Evolutionary conservation across 2,888 invertebrate species (phyloP).

Genomic region (Lasioglossum calceatum): DNA sequence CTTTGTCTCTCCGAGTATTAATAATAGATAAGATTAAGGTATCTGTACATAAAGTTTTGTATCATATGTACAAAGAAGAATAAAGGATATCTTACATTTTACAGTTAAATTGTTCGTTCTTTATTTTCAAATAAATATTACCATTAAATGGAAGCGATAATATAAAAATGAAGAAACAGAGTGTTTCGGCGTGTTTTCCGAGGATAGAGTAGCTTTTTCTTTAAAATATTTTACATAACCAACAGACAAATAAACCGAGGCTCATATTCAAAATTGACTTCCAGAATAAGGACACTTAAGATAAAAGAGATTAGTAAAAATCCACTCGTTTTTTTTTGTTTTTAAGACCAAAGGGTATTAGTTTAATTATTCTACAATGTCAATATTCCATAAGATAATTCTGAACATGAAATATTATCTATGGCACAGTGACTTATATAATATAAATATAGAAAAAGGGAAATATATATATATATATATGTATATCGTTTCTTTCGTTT

Average conservation of each 20-base stretch:
- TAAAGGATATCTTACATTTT: slow-evolving; percentile 24
- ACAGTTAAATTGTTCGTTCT: slow-evolving; percentile 9
- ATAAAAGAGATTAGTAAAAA: slow-evolving; percentile 3
- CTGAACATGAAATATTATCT: slow-evolving; percentile 44
- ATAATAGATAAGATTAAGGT: slow-evolving; percentile 21
- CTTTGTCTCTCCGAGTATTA: slow-evolving; percentile 12
- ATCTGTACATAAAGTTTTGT: slow-evolving; percentile 25
- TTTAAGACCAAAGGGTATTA: slow-evolving; percentile 21
- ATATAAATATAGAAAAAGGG: slow-evolving; percentile 57
- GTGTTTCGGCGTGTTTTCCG: not conserved
- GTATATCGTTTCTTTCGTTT: slow-evolving; percentile 30
- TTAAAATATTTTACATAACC: slow-evolving; percentile 3
- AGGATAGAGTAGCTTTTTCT: not conserved
- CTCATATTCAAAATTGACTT: slow-evolving; percentile 18
- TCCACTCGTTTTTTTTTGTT: not conserved
- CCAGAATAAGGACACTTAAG: slow-evolving; percentile 10
- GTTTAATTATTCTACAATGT: slow-evolving; percentile 44
- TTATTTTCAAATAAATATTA: slow-evolving; percentile 26
- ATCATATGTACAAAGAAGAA: slow-evolving; percentile 13
- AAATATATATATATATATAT: slow-evolving; percentile 37
- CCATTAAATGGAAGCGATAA: slow-evolving; percentile 21
- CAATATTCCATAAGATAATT: slow-evolving; percentile 41
- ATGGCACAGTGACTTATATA: slow-evolving; percentile 59
- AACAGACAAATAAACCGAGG: not conserved
- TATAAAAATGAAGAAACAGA: slow-evolving; percentile 9